phyloP scores from a whole-genome alignment of 2,797 vertebrate species.

The Falco columbarius region DNA sequence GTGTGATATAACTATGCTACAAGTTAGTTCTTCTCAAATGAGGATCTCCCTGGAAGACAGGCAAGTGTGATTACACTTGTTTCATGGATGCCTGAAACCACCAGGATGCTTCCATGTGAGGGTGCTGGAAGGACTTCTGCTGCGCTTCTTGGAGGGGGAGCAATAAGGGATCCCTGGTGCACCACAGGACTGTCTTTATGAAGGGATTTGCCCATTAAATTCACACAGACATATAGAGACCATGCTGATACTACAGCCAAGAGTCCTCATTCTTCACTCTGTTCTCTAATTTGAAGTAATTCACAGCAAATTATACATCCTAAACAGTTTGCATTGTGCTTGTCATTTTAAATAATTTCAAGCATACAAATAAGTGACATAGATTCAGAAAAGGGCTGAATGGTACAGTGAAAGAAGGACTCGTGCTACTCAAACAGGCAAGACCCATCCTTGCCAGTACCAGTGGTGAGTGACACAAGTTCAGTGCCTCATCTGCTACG shows the following conservation, averaged over 20 bases:
- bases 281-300: constrained; percentile 4
- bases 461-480: background rate
- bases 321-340: background rate
- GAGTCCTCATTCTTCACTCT: background rate
- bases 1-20: background rate
- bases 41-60: background rate
- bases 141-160: background rate
- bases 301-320: background rate
- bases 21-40: background rate
- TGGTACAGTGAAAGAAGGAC: background rate
- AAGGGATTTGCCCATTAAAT: background rate
- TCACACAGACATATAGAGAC: background rate
- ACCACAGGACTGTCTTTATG: background rate
- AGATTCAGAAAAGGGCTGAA: background rate
- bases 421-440: background rate
- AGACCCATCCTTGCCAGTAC: background rate
- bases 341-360: constrained; percentile 1
- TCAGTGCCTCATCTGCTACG: background rate
- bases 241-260: background rate
- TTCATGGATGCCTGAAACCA: background rate
- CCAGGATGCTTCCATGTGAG: background rate
- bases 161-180: background rate
- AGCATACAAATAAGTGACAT: background rate
- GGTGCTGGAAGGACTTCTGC: background rate
- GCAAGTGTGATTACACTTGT: background rate